These are phyloP conservation scores for Diplazon laetatorius DNA, from an alignment of 2,888 invertebrate genomes.

Conservation along the genomic window DNA sequence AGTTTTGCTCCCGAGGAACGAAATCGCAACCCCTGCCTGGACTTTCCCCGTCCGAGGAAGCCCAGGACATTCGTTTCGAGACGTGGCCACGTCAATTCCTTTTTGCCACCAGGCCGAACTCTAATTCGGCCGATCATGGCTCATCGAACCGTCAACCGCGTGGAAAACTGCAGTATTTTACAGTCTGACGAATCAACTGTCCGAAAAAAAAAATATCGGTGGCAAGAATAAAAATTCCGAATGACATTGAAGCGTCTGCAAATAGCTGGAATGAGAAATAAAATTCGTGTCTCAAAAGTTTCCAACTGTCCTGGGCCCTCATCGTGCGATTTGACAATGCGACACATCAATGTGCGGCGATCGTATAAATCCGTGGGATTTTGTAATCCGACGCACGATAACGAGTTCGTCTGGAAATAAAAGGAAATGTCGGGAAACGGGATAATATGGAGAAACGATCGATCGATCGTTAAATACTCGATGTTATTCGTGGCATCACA, in stretches of 20 bases:
- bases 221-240: too few relatives aligned
- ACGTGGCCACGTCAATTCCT: slow-evolving; percentile 63
- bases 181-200: too few relatives aligned
- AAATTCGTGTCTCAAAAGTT: too few relatives aligned
- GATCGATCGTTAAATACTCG: slow-evolving; percentile 79
- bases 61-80: slow-evolving; percentile 7
- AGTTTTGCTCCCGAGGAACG: background rate
- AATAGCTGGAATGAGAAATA: too few relatives aligned
- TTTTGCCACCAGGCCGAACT: slow-evolving; percentile 75
- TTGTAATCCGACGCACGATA: slow-evolving; percentile 69
- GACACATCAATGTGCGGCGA: too few relatives aligned
- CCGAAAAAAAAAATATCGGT: too few relatives aligned
- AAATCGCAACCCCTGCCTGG: too few relatives aligned
- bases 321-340: background rate
- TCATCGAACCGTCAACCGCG: slow-evolving; percentile 69
- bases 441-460: slow-evolving; percentile 23
- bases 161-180: background rate
- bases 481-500: slow-evolving; percentile 55
- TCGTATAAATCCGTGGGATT: slow-evolving; percentile 40
- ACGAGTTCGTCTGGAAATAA: slow-evolving; percentile 61
- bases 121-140: slow-evolving; percentile 79
- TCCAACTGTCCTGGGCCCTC: too few relatives aligned
- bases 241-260: too few relatives aligned
- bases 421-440: background rate
- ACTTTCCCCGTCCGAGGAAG: background rate